phyloP scores from a whole-genome alignment of 1,140 invertebrate species.

The Thrips palmi region DNA sequence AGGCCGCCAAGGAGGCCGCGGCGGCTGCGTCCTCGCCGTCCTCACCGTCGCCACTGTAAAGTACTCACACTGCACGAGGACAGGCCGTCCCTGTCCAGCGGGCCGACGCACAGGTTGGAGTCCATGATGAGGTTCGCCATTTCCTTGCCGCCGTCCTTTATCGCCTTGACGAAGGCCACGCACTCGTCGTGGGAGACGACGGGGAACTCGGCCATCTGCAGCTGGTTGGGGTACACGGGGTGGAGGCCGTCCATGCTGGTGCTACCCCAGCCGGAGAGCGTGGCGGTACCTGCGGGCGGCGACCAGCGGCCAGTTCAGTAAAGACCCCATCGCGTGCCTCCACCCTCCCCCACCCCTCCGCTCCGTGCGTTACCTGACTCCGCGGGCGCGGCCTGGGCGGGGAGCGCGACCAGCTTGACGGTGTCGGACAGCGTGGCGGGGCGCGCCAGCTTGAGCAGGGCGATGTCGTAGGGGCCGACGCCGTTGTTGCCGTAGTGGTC shows the following conservation, averaged over 20 bases:
- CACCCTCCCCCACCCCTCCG: too few species aligned
- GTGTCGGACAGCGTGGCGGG: conserved; percentile 29
- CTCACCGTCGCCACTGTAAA: too few species aligned
- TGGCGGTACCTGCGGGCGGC: too few species aligned
- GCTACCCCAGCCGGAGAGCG: conserved; percentile 30
- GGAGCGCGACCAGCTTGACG: conserved; percentile 29
- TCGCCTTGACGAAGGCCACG: conserved; percentile 14
- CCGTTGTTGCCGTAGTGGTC: conserved; percentile 20
- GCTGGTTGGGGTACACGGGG: conserved; percentile 14
- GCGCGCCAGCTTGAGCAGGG: conserved; percentile 32
- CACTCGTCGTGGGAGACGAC: conserved; percentile 19
- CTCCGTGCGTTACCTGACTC: too few species aligned
- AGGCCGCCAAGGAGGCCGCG: too few species aligned
- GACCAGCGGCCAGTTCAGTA: too few species aligned
- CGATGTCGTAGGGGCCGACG: conserved; percentile 40
- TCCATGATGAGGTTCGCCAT: conserved; percentile 20
- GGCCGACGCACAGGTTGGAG: conserved; percentile 40
- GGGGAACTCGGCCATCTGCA: conserved; percentile 19
- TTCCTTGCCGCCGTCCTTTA: conserved; percentile 14
- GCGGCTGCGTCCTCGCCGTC: too few species aligned
- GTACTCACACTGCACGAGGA: conserved; percentile 33
- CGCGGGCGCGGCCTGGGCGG: conserved; percentile 14
- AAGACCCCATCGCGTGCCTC: too few species aligned
- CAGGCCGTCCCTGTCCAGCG: conserved; percentile 28
- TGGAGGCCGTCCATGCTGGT: conserved; percentile 15